Evolutionary conservation across 2,113 vertebrate genomes (phyloP).

Genomic region (Dissostichus mawsoni): DNA sequence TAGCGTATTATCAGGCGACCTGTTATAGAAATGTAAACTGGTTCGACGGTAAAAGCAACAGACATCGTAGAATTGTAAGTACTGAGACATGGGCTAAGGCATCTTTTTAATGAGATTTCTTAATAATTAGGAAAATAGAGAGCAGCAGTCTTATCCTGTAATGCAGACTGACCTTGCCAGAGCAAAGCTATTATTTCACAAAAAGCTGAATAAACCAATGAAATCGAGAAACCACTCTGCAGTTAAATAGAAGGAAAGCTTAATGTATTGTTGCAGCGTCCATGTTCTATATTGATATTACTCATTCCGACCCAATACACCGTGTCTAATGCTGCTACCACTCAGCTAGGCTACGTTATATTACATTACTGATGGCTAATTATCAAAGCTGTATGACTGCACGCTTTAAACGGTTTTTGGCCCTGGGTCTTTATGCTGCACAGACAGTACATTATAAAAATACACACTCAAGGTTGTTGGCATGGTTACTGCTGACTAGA

Average conservation of each 20-base stretch:
- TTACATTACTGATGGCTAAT: slow-evolving; percentile 53
- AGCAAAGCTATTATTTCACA: slow-evolving; percentile 29
- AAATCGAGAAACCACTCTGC: slow-evolving; percentile 19
- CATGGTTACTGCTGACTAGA: slow-evolving; percentile 55
- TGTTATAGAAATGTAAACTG: no score
- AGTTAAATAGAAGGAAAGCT: background rate
- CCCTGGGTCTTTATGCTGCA: slow-evolving; percentile 22
- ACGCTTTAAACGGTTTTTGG: slow-evolving; percentile 38
- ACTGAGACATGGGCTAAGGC: background rate
- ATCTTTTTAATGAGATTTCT: background rate
- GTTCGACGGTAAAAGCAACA: background rate
- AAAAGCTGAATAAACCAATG: slow-evolving; percentile 33
- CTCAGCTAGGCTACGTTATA: slow-evolving; percentile 16
- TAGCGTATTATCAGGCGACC: no score
- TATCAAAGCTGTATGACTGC: slow-evolving; percentile 44
- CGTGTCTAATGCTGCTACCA: slow-evolving; percentile 28
- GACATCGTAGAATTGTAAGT: background rate
- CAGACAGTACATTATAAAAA: slow-evolving; percentile 46
- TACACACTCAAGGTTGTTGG: slow-evolving; percentile 56
- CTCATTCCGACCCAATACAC: slow-evolving; percentile 27
- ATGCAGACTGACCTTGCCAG: slow-evolving; percentile 19
- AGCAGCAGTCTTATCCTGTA: background rate
- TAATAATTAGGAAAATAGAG: background rate
- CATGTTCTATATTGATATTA: slow-evolving; percentile 42
- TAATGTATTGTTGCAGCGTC: slow-evolving; percentile 32